Conservation (phyloP, 37 sponge, comb jelly and placozoan genomes). For the Chondrosia reniformis region DNA sequence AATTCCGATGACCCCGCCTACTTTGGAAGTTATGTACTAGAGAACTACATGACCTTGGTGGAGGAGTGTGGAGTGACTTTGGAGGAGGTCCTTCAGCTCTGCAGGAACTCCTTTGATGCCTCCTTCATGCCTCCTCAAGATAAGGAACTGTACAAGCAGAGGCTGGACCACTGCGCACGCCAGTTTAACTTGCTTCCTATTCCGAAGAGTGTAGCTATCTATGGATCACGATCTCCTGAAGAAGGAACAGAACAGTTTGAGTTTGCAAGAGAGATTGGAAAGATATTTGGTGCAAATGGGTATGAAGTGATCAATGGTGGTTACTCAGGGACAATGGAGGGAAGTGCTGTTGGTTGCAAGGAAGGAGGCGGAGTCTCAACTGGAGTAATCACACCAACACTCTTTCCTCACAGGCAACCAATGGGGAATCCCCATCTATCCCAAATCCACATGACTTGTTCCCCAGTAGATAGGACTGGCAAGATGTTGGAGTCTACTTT, state of each 20-base stretch:
- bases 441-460: slow-evolving; percentile 1
- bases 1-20: slow-evolving; percentile 84
- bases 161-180: slow-evolving; percentile 38
- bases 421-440: slow-evolving; percentile 53
- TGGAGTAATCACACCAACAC: slow-evolving; percentile 59
- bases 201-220: slow-evolving; percentile 49
- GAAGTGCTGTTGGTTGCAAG: slow-evolving; percentile 44
- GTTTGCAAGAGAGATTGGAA: slow-evolving; percentile 22
- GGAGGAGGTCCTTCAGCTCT: slow-evolving; percentile 54
- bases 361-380: slow-evolving; percentile 20
- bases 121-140: slow-evolving; percentile 46
- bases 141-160: slow-evolving; percentile 35
- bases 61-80: slow-evolving; percentile 11
- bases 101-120: slow-evolving; percentile 57
- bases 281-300: slow-evolving; percentile 51
- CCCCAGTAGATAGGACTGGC: slow-evolving; percentile 30
- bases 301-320: slow-evolving; percentile 66
- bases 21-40: slow-evolving; percentile 76
- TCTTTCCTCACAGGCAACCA: slow-evolving; percentile 26
- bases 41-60: slow-evolving; percentile 46
- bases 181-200: slow-evolving; percentile 16
- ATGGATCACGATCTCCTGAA: slow-evolving; percentile 46
- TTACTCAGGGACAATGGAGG: slow-evolving; percentile 74
- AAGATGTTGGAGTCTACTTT: slow-evolving; percentile 35
- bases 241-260: slow-evolving; percentile 52